These are phyloP conservation scores for Xiphophorus couchianus DNA, from an alignment of 2,113 vertebrate species.

Conservation along the genomic window DNA sequence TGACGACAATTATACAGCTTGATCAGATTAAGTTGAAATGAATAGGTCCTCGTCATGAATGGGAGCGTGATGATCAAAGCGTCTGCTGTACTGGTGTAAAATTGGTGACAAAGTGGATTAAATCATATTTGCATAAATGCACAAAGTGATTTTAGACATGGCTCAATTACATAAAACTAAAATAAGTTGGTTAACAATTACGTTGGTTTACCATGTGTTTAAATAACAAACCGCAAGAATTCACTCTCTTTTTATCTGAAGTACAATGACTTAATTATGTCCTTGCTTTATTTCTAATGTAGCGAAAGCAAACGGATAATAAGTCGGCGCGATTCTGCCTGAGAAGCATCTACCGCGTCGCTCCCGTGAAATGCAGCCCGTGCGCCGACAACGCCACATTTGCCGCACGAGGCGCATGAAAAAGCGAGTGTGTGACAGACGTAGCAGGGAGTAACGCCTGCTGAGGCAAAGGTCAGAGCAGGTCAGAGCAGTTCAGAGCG, in stretches of 20 bases:
- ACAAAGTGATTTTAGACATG: no score
- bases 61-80: slow-evolving; percentile 40
- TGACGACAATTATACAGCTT: slow-evolving; percentile 55
- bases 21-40: slow-evolving; percentile 60
- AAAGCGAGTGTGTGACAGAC: slow-evolving; percentile 42
- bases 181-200: background rate
- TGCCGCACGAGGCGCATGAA: slow-evolving; percentile 43
- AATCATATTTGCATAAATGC: no score
- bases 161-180: background rate
- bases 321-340: background rate
- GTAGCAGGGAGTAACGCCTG: background rate
- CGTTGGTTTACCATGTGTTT: background rate
- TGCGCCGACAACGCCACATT: slow-evolving; percentile 40
- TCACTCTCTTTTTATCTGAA: background rate
- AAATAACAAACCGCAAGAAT: background rate
- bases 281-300: slow-evolving; percentile 2
- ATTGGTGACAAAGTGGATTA: slow-evolving; percentile 41
- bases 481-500: slow-evolving; percentile 14
- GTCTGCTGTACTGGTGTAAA: slow-evolving; percentile 33
- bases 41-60: slow-evolving; percentile 46
- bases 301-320: slow-evolving; percentile 25
- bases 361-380: slow-evolving; percentile 18
- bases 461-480: slow-evolving; percentile 14
- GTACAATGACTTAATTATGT: background rate
- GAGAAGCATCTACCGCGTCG: slow-evolving; percentile 39